Evolutionary conservation across 2,797 vertebrate genomes (phyloP).

Genomic region (Chromobotia macracanthus): DNA sequence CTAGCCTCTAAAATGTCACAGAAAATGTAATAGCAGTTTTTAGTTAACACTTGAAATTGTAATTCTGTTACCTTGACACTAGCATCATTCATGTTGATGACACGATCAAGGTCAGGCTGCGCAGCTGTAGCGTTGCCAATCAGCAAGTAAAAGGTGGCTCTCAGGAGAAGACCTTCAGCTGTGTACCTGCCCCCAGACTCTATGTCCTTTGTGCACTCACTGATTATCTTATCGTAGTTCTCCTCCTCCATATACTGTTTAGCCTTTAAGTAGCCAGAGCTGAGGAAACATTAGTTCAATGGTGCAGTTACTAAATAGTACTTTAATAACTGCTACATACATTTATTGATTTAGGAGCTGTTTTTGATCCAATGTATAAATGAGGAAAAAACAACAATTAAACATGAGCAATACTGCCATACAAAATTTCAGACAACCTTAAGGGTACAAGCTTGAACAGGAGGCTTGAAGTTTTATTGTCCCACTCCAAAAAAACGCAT

Average conservation of each 20-base stretch:
- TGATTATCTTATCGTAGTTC: constrained; percentile 99
- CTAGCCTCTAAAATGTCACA: not conserved
- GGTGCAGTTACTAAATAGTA: not conserved
- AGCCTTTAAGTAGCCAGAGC: constrained; percentile 95
- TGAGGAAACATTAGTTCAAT: constrained; percentile 59
- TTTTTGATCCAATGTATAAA: not conserved
- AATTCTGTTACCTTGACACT: constrained; percentile 88
- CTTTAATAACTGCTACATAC: not conserved
- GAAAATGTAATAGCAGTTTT: too few relatives aligned
- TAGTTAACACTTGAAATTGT: not conserved
- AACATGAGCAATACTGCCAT: too few relatives aligned
- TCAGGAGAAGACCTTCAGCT: constrained; percentile 91
- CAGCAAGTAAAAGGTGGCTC: constrained; percentile 97
- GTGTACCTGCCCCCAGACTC: constrained; percentile 88
- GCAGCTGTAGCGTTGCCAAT: constrained; percentile 93
- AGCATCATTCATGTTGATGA: constrained; percentile 91
- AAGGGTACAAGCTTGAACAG: too few relatives aligned
- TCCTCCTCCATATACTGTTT: constrained; percentile 99
- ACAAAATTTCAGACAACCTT: too few relatives aligned
- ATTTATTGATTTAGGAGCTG: too few relatives aligned
- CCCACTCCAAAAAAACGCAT: too few relatives aligned
- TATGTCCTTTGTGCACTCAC: constrained; percentile 97
- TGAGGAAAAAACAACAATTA: too few relatives aligned
- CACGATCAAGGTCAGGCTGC: constrained; percentile 93
- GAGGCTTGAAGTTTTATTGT: too few relatives aligned